Percentiles rank a stretch among this genome's conserved stretches.
Conservation (phyloP, 2,888 invertebrate species). For the Agriopis leucophaearia region DNA sequence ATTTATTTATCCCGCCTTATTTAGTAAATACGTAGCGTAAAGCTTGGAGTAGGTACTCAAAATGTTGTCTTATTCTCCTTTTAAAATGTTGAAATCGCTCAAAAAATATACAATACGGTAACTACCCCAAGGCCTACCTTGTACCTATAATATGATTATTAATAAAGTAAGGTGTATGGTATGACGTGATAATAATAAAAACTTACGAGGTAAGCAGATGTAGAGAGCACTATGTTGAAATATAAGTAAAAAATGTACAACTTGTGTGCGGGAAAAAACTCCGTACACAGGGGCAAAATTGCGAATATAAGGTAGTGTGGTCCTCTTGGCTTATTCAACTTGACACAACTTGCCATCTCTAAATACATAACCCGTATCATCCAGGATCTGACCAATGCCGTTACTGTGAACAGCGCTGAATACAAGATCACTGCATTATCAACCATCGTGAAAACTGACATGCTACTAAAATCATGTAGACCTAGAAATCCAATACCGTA, state of each 20-base stretch:
- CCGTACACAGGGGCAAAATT: constrained; percentile 65
- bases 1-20: too few relatives aligned
- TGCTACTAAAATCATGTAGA: constrained; percentile 66
- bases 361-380: constrained; percentile 61
- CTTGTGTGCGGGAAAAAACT: constrained; percentile 64
- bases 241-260: constrained; percentile 65
- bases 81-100: too few relatives aligned
- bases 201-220: constrained; percentile 62
- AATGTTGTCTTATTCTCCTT: too few relatives aligned
- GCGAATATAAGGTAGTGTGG: constrained; percentile 66
- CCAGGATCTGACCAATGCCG: constrained; percentile 64
- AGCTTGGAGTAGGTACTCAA: too few relatives aligned
- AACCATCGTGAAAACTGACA: constrained; percentile 68
- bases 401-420: constrained; percentile 57
- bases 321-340: constrained; percentile 47
- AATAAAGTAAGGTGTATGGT: too few relatives aligned
- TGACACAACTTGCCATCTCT: constrained; percentile 57
- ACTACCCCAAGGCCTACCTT: too few relatives aligned
- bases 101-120: too few relatives aligned
- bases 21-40: too few relatives aligned
- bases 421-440: constrained; percentile 71
- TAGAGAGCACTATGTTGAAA: constrained; percentile 56
- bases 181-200: not conserved
- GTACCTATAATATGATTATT: too few relatives aligned
- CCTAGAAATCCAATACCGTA: constrained; percentile 72